phyloP scores from a whole-genome alignment of 30 jellyfish, hydroid and myxozoan species.

The Aurelia coerulea region DNA sequence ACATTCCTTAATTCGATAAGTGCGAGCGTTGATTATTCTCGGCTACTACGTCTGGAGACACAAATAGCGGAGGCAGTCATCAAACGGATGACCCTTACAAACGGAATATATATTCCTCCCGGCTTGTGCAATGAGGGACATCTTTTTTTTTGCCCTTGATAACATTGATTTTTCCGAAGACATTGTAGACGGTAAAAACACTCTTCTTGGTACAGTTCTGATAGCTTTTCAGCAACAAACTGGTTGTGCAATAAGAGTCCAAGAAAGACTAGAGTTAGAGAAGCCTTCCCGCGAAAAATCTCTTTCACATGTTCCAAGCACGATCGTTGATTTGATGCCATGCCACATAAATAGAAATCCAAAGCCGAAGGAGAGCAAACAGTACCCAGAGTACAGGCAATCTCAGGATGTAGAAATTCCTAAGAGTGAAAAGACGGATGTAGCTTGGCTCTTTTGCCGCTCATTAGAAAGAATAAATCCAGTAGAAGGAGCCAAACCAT shows the following conservation, averaged over 20 bases:
- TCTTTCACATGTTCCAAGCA: conserved; percentile 10
- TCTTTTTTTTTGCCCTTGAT: not conserved
- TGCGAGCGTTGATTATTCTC: conserved; percentile 11
- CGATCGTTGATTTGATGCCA: conserved; percentile 8
- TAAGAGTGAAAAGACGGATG: not conserved
- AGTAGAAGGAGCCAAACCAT: not conserved
- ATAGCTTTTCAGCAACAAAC: conserved; percentile 1
- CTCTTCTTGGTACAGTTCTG: conserved; percentile 24
- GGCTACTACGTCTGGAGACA: conserved; percentile 20
- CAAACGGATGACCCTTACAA: not conserved
- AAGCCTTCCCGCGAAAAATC: no score
- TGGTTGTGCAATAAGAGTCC: not conserved
- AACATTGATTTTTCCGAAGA: conserved; percentile 14
- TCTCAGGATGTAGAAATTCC: not conserved
- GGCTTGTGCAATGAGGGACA: not conserved
- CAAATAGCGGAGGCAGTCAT: conserved; percentile 22
- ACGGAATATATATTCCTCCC: not conserved
- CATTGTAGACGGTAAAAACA: conserved; percentile 16
- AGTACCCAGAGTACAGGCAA: not conserved
- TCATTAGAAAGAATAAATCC: not conserved
- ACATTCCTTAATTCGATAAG: conserved; percentile 1
- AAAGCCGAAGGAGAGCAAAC: not conserved
- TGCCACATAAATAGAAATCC: conserved; percentile 10
- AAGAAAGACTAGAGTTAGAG: not conserved
- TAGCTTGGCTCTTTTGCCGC: conserved; percentile 25